Percentiles rank a stretch among this genome's conserved stretches.
phyloP scores from a whole-genome alignment of 2,113 vertebrate species.

The Periophthalmus modestus region DNA sequence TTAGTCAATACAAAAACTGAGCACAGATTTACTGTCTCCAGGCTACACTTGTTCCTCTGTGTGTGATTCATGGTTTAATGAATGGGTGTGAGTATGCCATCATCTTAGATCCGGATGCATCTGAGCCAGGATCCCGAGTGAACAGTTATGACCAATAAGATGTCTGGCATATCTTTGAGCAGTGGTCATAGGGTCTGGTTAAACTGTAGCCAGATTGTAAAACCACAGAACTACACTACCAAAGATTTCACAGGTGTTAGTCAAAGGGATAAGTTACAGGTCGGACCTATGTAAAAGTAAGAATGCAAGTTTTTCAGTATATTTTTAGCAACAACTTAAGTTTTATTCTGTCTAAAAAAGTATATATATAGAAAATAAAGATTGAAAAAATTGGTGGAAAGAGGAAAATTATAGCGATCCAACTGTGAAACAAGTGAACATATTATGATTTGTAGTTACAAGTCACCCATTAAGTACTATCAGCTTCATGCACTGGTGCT shows the following conservation, averaged over 20 bases:
- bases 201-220: conserved; percentile 39
- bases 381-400: too few relatives aligned
- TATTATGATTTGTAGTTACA: neutral
- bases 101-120: conserved; percentile 50
- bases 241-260: conserved; percentile 36
- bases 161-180: conserved; percentile 44
- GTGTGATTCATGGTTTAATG: conserved; percentile 43
- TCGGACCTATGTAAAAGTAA: neutral
- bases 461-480: neutral
- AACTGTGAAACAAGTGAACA: too few relatives aligned
- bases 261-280: conserved; percentile 23
- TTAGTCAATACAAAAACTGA: neutral
- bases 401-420: too few relatives aligned
- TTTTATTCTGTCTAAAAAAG: too few relatives aligned
- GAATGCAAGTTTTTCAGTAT: too few relatives aligned
- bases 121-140: conserved; percentile 36
- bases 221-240: conserved; percentile 25
- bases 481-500: neutral
- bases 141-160: conserved; percentile 49
- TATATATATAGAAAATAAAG: too few relatives aligned
- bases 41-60: conserved; percentile 24
- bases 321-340: too few relatives aligned
- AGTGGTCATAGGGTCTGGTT: conserved; percentile 49
- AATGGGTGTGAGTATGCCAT: conserved; percentile 33
- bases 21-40: conserved; percentile 5